Evolutionary conservation across 2,888 invertebrate species (phyloP), one percentile per base, ranked within the genome.

Genomic region (Zele albiditarsus): DNA sequence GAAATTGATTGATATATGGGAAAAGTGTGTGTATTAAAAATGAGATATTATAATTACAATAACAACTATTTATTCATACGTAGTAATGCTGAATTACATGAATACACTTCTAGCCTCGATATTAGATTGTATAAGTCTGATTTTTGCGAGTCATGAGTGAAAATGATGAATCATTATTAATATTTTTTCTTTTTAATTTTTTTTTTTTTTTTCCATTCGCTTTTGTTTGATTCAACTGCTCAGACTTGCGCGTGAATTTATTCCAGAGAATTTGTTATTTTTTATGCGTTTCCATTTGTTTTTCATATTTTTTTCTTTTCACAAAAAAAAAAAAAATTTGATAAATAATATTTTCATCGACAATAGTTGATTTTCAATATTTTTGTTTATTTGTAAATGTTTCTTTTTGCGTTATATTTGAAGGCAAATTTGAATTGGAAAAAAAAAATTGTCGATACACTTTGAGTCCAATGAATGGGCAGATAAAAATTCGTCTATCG

Each of bases 11-110:
- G 25, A 25, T 27, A 4, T 27, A 53, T 57, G 57, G n/a, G n/a
- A 28, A 42, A 16, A 46, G 4, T 27, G 8, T 25, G 16, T 28
- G n/a, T 31, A 42, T 23, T 14, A 38, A 60, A 6, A 42, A 33
- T 38, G 20, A 28, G 20, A 38, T 23, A 57, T 27, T 2, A n/a
- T 77, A 78, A 75, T 81, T 89, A 89, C 88, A 89, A 89, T 89
- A 89, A 89, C 89, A 89, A 89, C 88, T 89, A 89, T 89, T 89
- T 89, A 89, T 89, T 89, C 86, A 88, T 89, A 88, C 85, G 87
- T 89, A 89, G 86, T 89, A 89, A 89, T 89, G 89, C 86, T 88
- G 89, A 89, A 88, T 89, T 89, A 89, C 88, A 89, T 88, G 89
- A 88, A 87, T 89, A 89, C 87, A 88, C 84, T 88, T 86, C 84